phyloP scores from a whole-genome alignment of 2,888 invertebrate genomes.

The Hesperia comma region DNA sequence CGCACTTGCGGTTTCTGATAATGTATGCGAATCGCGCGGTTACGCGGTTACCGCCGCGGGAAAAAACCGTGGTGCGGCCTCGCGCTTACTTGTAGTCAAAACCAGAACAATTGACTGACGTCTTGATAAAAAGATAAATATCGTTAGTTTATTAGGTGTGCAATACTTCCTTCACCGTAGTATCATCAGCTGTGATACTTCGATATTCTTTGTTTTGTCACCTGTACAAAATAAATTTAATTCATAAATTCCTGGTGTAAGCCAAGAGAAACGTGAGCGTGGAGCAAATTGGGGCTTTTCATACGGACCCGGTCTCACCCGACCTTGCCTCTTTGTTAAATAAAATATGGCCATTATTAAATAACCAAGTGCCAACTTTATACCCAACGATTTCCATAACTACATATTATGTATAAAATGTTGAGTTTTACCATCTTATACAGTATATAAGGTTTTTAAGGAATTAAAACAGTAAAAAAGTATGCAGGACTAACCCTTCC shows the following conservation, averaged over 20 bases:
- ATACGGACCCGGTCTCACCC: conserved; percentile 13
- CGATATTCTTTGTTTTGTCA: neutral
- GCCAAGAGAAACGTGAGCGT: conserved; percentile 5
- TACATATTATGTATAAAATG: conserved; percentile 15
- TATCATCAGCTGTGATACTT: neutral
- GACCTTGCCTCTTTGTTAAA: conserved; percentile 38
- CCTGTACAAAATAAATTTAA: conserved; percentile 2
- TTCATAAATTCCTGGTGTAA: neutral
- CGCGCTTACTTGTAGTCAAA: no score
- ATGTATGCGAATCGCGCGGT: no score
- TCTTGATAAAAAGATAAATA: no score
- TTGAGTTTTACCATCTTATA: conserved; percentile 1
- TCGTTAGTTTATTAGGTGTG: no score
- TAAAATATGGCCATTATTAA: conserved; percentile 33
- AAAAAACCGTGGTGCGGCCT: no score
- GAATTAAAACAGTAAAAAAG: no score
- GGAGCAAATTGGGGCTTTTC: conserved; percentile 8
- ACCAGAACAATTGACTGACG: no score
- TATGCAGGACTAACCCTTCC: no score
- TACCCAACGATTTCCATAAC: conserved; percentile 13
- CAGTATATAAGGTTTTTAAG: no score
- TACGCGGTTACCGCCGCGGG: no score
- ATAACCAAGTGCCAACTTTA: conserved; percentile 27
- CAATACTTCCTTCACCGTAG: neutral
- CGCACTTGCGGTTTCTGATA: no score